Evolutionary conservation across 1,140 invertebrate species (phyloP).

Genomic region (Brachystomella parvula): DNA sequence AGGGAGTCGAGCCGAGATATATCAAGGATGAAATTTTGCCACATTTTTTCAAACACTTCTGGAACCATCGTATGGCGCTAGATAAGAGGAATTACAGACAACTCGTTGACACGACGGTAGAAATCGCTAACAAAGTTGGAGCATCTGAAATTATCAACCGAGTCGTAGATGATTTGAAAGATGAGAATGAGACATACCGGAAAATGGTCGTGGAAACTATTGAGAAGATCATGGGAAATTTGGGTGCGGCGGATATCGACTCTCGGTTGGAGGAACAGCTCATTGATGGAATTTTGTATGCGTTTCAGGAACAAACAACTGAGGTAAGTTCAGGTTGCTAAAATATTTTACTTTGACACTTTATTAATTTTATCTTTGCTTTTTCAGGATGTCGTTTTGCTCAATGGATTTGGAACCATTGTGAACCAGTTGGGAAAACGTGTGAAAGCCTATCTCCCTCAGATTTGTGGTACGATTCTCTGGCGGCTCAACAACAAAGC

Average conservation of each 20-base stretch:
- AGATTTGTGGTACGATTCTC: constrained; percentile 98
- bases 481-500: constrained; percentile 99
- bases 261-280: constrained; percentile 95
- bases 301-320: constrained; percentile 98
- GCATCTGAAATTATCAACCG: constrained; percentile 97
- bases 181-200: constrained; percentile 98
- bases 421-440: constrained; percentile 95
- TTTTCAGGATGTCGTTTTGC: constrained; percentile 92
- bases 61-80: constrained; percentile 99
- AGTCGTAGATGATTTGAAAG: constrained; percentile 97
- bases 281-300: constrained; percentile 98
- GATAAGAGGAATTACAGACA: constrained; percentile 96
- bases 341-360: constrained; percentile 20
- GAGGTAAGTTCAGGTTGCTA: constrained; percentile 55
- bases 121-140: constrained; percentile 99
- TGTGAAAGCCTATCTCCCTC: constrained; percentile 96
- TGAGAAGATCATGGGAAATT: constrained; percentile 95
- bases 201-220: constrained; percentile 99
- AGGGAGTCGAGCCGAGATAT: constrained; percentile 98
- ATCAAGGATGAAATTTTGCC: constrained; percentile 99
- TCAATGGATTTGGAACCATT: constrained; percentile 98
- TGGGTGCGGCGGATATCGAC: constrained; percentile 71
- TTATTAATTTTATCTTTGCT: constrained; percentile 29
- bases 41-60: constrained; percentile 99
- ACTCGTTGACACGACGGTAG: constrained; percentile 97